Base-by-base conservation (phyloP, 2,797 vertebrate species). In the Triplophysa bombifrons region DNA sequence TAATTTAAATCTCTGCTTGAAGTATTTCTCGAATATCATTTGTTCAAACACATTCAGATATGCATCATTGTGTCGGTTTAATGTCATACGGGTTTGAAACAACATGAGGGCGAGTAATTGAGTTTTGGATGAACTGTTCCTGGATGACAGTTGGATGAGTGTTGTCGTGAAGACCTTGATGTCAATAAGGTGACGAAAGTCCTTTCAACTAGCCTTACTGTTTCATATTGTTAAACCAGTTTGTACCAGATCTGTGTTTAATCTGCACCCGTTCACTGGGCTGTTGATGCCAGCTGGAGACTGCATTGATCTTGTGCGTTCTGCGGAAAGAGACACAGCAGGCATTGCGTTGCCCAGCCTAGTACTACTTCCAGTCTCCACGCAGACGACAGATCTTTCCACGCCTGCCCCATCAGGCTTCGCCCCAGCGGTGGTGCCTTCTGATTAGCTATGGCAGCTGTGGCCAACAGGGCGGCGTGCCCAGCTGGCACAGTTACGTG, bases 361-460 rank as follows among this genome's bases (percentile, higher is more conserved):
- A 30, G 65, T 19, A 41, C 55, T 19, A 55, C 55, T 60, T 66
- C 41, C 17, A 69, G 75, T 60, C 22, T 25, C 56, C 14, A 3
- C 46, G 51, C 1, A 46, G 67, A 71, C 67, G 38, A 78, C 67
- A 78, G 44, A 69, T 78, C 80, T 80, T 41, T 82, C 68, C 46
- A 61, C 61, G 74, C 55, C 60, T 51, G 67, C 13, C 46, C 53
- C 46, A 66, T 68, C 65, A 61, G 65, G 80, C 67, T 76, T 27
- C 72, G 74, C 75, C 70, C 38, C 56, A 41, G 20, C 71, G 66
- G 53, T 53, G n/a, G 48, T 51, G 2, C 41, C 50, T 75, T 65
- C 80, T 78, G 70, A 74, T 80, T 78, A 64, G 64, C 63, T 58
- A 51, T 74, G 78, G 78, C 83, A 85, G 81, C 76, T 83, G 83